Evolutionary conservation across 2,113 vertebrate species (phyloP), one percentile per base, ranked within the genome.

Genomic region (Lasiurus borealis): DNA sequence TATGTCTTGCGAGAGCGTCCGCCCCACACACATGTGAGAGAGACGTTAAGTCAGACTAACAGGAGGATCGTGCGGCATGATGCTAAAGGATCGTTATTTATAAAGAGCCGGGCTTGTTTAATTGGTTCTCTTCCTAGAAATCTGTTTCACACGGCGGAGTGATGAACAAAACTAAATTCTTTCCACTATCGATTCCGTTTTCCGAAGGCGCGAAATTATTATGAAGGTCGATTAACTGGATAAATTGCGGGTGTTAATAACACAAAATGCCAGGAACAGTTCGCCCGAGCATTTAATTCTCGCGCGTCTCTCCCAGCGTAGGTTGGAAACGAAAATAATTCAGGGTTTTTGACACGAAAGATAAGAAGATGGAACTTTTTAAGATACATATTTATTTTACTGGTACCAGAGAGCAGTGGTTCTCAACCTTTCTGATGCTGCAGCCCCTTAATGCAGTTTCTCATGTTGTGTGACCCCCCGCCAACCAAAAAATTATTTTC

Each of bases 161-260:
- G 57, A 62, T n/a, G 46, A 92, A 90, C 48, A 84, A 87, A 87
- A 91, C 44, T 27, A 48, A 73, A 50, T 93, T 93, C 86, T 90
- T 77, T 40, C 71, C 23, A 27, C 31, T 36, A 80, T 66, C 44
- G 34, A 18, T 62, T 50, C 23, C 29, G 1, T 80, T 72, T 96
- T 50, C 73, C 57, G 71, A 69, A 57, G n/a, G 11, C 36, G 16
- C 77, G 44, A 31, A 82, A 68, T 46, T 91, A 57, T 86, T 76
- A 83, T 34, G 59, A 88, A 69, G 76, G 92, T 84, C 64, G 77
- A 76, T 88, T 92, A 92, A 93, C 72, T n/a, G 48, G 83, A 73
- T 92, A 85, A 89, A 91, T 66, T n/a, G 27, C 40, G 5, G 31
- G 34, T 50, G 46, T 91, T 95, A 91, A 87, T 92, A 71, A 80